These are phyloP conservation scores for Coenonympha arcania DNA, from an alignment of 2,888 invertebrate species.

Conservation along the genomic window DNA sequence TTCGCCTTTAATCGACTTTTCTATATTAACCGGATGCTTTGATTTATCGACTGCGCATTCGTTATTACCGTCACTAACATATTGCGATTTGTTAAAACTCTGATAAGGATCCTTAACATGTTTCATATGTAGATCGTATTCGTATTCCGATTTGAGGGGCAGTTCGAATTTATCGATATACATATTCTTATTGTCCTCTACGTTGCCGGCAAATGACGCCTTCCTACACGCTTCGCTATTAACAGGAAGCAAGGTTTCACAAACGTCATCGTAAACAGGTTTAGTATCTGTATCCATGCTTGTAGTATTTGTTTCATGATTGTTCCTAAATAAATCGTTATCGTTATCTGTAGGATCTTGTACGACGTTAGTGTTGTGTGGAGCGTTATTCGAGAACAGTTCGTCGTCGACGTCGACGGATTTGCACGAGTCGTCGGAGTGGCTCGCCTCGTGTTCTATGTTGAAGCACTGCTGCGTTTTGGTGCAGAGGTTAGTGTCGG, in stretches of 20 bases:
- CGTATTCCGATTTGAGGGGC: conserved; percentile 1
- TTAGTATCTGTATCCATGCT: background rate
- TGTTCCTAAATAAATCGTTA: background rate
- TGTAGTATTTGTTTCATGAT: too few species aligned
- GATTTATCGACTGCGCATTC: background rate
- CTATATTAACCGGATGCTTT: background rate
- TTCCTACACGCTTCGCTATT: background rate
- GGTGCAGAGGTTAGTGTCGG: background rate
- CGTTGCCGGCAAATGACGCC: background rate
- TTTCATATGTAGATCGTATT: background rate
- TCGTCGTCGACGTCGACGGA: background rate
- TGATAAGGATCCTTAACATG: background rate
- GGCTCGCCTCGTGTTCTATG: background rate
- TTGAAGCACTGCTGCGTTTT: background rate
- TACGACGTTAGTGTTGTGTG: background rate
- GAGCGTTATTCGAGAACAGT: background rate
- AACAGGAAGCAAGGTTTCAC: background rate
- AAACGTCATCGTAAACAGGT: background rate
- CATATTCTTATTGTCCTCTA: background rate
- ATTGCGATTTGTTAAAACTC: background rate
- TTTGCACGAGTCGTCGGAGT: background rate
- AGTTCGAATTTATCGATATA: conserved; percentile 4
- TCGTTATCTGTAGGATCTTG: background rate
- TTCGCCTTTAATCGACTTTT: background rate
- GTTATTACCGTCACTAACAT: background rate